Evolutionary conservation across 2,888 invertebrate species (phyloP).

Genomic region (Phoenoteleia sp.): DNA sequence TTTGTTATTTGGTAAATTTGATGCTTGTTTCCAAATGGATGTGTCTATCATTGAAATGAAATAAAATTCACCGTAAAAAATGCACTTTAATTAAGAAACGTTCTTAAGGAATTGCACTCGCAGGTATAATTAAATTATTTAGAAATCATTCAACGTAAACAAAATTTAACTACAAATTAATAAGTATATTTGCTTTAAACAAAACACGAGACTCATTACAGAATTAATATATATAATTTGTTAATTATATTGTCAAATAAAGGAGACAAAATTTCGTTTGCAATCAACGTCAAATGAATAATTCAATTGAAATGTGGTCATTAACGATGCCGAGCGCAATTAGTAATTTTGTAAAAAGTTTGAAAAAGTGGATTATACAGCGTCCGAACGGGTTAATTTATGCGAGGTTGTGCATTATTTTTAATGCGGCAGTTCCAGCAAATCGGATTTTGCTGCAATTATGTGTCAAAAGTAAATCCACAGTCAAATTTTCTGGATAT

Average conservation of each 20-base stretch:
- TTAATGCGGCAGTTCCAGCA: neutral
- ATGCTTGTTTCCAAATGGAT: constrained; percentile 7
- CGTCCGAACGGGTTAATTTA: neutral
- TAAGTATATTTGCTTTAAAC: neutral
- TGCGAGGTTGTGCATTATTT: neutral
- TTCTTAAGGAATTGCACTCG: neutral
- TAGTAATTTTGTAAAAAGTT: constrained; percentile 23
- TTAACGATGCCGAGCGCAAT: constrained; percentile 18
- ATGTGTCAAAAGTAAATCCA: neutral
- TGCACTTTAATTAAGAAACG: constrained; percentile 13
- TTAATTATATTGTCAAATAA: constrained; percentile 26
- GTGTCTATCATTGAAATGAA: neutral
- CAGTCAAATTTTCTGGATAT: neutral
- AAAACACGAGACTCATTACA: neutral
- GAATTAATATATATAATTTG: constrained; percentile 6
- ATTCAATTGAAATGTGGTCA: constrained; percentile 34
- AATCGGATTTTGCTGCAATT: neutral
- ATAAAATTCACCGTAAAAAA: neutral
- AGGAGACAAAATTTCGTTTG: constrained; percentile 31
- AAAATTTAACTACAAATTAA: neutral
- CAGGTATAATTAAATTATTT: neutral
- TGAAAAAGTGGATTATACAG: neutral
- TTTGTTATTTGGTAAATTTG: no score
- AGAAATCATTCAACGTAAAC: neutral
- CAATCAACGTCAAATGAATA: constrained; percentile 39